phyloP scores from a whole-genome alignment of 1,140 invertebrate species.

The Anastrepha ludens region DNA sequence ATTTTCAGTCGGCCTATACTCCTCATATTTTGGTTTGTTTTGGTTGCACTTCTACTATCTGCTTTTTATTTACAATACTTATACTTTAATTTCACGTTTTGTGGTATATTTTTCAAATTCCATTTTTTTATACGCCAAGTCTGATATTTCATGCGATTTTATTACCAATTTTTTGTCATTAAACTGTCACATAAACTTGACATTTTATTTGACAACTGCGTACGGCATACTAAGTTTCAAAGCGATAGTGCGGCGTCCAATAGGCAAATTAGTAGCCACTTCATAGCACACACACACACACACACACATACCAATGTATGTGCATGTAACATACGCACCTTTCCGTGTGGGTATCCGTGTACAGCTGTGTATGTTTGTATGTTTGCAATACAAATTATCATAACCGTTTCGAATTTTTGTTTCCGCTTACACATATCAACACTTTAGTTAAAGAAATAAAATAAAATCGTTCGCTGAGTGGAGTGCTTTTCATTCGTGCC shows the following conservation, averaged over 20 bases:
- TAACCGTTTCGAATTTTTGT: conserved; percentile 3
- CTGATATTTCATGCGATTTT: conserved; percentile 45
- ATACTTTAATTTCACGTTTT: no score
- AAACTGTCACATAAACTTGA: conserved; percentile 71
- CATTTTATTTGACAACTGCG: conserved; percentile 71
- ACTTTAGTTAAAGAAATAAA: background rate
- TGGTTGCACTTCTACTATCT: background rate
- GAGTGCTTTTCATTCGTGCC: background rate
- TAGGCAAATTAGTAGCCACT: conserved; percentile 18
- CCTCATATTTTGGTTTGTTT: background rate
- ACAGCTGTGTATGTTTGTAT: background rate
- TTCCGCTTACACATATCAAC: conserved; percentile 17
- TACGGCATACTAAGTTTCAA: conserved; percentile 64
- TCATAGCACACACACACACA: background rate
- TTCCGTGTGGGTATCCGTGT: background rate
- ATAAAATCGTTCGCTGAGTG: background rate
- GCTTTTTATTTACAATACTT: no score
- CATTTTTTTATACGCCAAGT: background rate
- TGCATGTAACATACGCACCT: background rate
- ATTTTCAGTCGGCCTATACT: no score
- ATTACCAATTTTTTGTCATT: conserved; percentile 66
- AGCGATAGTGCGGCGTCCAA: background rate
- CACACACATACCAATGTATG: no score
- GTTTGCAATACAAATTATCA: conserved; percentile 12
- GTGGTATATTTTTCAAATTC: background rate